Conservation (phyloP, 1,140 invertebrate species). For the Maconellicoccus hirsutus region DNA sequence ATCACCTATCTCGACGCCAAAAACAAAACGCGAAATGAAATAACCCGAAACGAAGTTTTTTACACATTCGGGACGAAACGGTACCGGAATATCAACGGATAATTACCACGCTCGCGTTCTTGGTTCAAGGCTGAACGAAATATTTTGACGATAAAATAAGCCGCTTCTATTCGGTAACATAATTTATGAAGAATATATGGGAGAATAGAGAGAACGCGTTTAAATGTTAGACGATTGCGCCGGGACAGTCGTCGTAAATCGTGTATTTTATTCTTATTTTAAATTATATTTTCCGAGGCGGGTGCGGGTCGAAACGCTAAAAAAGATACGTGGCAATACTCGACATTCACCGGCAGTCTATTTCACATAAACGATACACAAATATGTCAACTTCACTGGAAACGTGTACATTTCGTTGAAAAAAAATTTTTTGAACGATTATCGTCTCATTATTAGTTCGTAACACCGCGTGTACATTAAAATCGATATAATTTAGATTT, state of each 20-base stretch:
- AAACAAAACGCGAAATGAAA: no score
- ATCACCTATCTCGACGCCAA: no score
- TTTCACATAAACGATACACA: no score
- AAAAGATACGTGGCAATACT: no score
- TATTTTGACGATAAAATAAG: constrained; percentile 9
- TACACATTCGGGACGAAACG: no score
- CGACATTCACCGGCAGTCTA: no score
- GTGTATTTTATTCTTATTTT: constrained; percentile 1
- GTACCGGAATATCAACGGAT: no score
- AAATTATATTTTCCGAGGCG: not conserved
- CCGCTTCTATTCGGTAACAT: not conserved
- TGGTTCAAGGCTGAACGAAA: constrained; percentile 3
- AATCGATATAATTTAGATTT: not conserved
- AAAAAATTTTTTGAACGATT: constrained; percentile 5
- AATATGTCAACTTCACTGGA: not conserved
- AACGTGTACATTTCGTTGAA: not conserved
- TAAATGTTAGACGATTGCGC: not conserved
- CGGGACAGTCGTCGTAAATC: not conserved
- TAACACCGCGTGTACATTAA: not conserved
- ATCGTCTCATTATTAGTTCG: not conserved
- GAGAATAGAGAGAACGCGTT: not conserved
- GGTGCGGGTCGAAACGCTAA: no score
- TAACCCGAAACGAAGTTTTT: no score
- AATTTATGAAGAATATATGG: not conserved
- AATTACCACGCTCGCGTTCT: not conserved